A percentile compares a stretch with the other conserved stretches of the same genome.
These are phyloP conservation scores for Sphaerophoria rueppellii DNA, from an alignment of 2,888 invertebrate genomes.

Conservation along the genomic window DNA sequence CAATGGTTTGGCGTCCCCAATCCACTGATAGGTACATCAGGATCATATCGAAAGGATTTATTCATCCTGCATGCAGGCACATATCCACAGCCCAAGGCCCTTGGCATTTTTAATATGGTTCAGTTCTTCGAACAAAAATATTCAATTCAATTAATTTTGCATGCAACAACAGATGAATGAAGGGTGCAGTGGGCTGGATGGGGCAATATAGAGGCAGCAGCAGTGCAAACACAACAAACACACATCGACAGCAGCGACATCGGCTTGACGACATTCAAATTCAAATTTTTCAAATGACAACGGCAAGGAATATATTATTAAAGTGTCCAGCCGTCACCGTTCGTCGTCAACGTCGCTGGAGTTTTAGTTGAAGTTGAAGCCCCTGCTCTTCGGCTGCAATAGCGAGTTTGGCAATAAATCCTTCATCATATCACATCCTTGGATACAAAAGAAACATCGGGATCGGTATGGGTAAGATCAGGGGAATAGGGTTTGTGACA, in stretches of 20 bases:
- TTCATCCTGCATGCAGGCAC: neutral
- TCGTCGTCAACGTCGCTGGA: neutral
- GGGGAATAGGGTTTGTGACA: constrained; percentile 45
- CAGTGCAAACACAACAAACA: neutral
- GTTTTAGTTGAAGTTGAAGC: neutral
- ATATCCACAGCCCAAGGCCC: neutral
- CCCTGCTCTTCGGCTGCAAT: neutral
- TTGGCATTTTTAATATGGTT: constrained; percentile 23
- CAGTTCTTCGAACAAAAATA: constrained; percentile 57
- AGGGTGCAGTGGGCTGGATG: neutral
- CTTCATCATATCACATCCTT: constrained; percentile 63
- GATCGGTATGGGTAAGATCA: neutral
- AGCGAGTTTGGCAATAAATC: constrained; percentile 55
- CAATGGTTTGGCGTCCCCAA: constrained; percentile 32
- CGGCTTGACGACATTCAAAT: constrained; percentile 67
- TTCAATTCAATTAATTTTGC: constrained; percentile 68
- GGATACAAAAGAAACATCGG: constrained; percentile 37
- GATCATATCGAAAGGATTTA: neutral
- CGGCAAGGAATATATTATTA: constrained; percentile 63
- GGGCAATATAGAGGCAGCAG: neutral
- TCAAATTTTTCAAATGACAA: constrained; percentile 70
- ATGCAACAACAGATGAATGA: constrained; percentile 30
- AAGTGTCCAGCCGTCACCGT: constrained; percentile 56
- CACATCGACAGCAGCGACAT: neutral
- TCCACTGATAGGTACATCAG: neutral